Base-by-base conservation (phyloP, 2,888 invertebrate species). In the Drosophila monieri region DNA sequence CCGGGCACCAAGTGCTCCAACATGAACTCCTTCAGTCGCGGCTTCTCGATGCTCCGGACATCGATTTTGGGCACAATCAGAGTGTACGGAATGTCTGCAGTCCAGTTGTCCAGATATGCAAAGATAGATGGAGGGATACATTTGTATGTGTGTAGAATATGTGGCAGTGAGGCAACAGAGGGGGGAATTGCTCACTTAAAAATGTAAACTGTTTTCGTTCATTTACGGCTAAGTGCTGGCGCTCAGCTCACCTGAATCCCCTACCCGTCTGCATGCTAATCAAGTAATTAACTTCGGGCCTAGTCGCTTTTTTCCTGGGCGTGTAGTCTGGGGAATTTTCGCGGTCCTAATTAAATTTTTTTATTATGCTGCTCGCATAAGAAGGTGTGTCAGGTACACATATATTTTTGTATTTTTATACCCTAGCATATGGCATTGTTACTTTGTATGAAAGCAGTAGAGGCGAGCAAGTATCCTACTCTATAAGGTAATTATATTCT, bases 1-100 rank as follows among this genome's bases (percentile, higher is more conserved):
- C 94, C 94, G 18, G 94, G 92, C 69, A 94, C 92, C 79, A 94
- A 92, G 88, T 94, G 94, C 81, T 94, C 94, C 78, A 94, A 88
- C 74, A 94, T 91, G 70, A 94, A 91, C 81, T 93, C 93, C 88
- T 93, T 93, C 70, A 94, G 92, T 44, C 93, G 91, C 62, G 93
- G 93, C 47, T 90, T 91, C 68, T 92, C 92, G 76, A 92, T 91
- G 66, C 91, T 92, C 67, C 92, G 91, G 53, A 92, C 91, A 76
- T 93, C 93, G 78, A 92, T 91, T 75, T 92, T 91, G 12, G 94
- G 94, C 55, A 94, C 93, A 86, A 94, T 92, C 84, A 94, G 92
- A 85, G 94, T 94, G 83, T 93, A 94, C 10, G 93, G 93, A 73
- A 93, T 92, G 87, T 93, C 94, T 94, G 92, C 14, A 39, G 54